Evolutionary conservation across 2,113 vertebrate species (phyloP), one percentile per base, ranked within the genome.

Genomic region (Malaclemys terrapin): DNA sequence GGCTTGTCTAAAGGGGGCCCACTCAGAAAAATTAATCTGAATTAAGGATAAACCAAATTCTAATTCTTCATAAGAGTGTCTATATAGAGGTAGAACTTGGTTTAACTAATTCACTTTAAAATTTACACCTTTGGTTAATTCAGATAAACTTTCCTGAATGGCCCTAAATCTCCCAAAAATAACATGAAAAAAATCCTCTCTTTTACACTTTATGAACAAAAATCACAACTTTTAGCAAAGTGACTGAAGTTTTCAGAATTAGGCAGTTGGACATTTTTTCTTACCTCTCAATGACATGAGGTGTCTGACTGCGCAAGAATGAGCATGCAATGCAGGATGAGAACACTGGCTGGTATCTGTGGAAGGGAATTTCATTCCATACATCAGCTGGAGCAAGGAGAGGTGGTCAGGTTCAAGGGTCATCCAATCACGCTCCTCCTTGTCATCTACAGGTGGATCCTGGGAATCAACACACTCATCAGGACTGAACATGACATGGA

Each of bases 291-390:
- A 12, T 85, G 20, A 42, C 38, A 10, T 24, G 20, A 75, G 17
- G 20, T 42, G 38, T 75, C 69, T 24, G 0, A 42, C 3, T 85
- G 65, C 4, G 85, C 62, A 2, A 50, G n/a, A 7, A 25, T 2
- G 0, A 5, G 27, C 87, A 10, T 5, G 42, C 0, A 11, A 2
- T 2, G 52, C 13, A 1, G 0, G 38, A 8, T 20, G 24, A 4
- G 13, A 47, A 42, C 4, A 5, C 82, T 65, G 47, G 62, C 16
- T 35, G 42, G 2, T 20, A 0, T 13, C 89, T 4, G 20, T 0
- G 4, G 75, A 72, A 24, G 54, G 27, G 0, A 0, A 22, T 3
- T 14, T 0, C n/a, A 47, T 56, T 80, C 42, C 3, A 5, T 19
- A 16, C 76, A 1, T 35, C 8, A 12, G 52, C 76, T 59, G 89